phyloP scores from a whole-genome alignment of 2,113 vertebrate species.

The Ammodytes marinus region DNA sequence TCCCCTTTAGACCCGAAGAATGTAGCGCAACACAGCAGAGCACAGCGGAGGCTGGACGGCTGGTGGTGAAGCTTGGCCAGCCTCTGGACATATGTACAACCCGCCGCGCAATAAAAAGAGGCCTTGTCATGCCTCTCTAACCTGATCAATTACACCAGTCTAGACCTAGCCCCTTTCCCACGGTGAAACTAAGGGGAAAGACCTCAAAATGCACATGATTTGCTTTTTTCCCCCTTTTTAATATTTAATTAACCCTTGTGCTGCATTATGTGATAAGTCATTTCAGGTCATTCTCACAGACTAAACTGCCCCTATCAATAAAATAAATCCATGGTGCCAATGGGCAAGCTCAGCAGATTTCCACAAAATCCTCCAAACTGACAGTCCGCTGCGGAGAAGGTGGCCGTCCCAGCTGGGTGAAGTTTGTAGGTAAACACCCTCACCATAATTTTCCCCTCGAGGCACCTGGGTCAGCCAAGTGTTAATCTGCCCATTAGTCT shows the following conservation, averaged over 20 bases:
- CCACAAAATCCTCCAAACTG: conserved; percentile 19
- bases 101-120: conserved; percentile 32
- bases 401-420: conserved; percentile 58
- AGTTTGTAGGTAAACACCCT: conserved; percentile 74
- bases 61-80: conserved; percentile 39
- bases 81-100: conserved; percentile 55
- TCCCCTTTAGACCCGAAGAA: conserved; percentile 71
- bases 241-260: background rate
- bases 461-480: conserved; percentile 77
- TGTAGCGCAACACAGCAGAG: conserved; percentile 44
- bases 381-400: conserved; percentile 39
- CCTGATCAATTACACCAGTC: conserved; percentile 52
- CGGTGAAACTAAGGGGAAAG: conserved; percentile 21
- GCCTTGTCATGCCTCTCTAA: conserved; percentile 57
- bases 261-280: background rate
- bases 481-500: conserved; percentile 77
- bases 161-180: conserved; percentile 42
- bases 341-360: conserved; percentile 54
- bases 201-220: background rate
- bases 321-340: conserved; percentile 1
- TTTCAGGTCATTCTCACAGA: background rate
- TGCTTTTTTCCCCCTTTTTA: background rate
- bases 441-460: conserved; percentile 52
- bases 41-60: conserved; percentile 35
- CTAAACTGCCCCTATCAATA: conserved; percentile 33